Percentiles rank a stretch among this genome's conserved stretches.
Conservation (phyloP, 2,113 vertebrate genomes). For the Rafetus swinhoei region DNA sequence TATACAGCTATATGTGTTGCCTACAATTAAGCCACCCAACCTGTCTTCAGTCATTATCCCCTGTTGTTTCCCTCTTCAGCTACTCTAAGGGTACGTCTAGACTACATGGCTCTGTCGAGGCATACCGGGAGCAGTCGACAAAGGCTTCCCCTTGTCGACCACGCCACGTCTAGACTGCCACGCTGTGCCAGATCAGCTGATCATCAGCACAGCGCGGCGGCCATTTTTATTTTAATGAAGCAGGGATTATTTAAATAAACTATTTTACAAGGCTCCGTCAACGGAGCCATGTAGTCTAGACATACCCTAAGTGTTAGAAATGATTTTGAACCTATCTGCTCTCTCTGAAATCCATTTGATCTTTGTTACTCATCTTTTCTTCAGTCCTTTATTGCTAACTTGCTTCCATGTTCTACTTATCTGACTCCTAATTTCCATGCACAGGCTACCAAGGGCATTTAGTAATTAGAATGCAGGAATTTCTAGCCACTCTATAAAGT, state of each 20-base stretch:
- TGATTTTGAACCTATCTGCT: background rate
- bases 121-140: no score
- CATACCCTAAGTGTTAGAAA: background rate
- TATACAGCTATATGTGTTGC: background rate
- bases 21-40: background rate
- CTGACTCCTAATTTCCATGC: background rate
- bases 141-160: no score
- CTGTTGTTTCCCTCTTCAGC: background rate
- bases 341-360: slow-evolving; percentile 51
- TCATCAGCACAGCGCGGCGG: no score
- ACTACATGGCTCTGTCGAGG: no score
- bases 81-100: background rate
- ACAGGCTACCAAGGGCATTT: background rate
- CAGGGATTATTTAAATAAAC: no score
- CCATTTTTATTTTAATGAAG: no score
- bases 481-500: background rate
- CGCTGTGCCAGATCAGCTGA: no score
- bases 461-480: background rate
- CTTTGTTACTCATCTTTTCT: slow-evolving; percentile 34
- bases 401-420: background rate
- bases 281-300: no score
- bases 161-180: no score
- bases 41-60: background rate
- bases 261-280: no score
- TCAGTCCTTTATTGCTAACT: slow-evolving; percentile 16